Evolutionary conservation across 2,113 vertebrate species (phyloP).

Genomic region (Mormyrus lacerda): DNA sequence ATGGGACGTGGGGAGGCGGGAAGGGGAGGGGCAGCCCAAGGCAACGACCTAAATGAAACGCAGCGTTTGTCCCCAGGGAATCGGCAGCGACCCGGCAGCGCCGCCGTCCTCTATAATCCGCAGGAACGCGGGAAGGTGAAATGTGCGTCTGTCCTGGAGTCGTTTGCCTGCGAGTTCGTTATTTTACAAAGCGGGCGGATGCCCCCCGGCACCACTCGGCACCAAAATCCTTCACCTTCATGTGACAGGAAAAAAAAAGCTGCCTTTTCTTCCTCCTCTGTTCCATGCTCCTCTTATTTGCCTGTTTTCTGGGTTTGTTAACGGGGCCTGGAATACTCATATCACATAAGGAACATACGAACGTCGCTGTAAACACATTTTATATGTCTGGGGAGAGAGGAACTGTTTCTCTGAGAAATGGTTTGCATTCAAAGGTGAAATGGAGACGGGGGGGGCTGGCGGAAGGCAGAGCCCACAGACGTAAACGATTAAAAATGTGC

Average conservation of each 20-base stretch:
- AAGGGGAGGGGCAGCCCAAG: constrained; percentile 37
- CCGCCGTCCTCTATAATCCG: constrained; percentile 67
- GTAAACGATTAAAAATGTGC: constrained; percentile 56
- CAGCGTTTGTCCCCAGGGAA: constrained; percentile 55
- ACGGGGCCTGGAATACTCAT: background rate
- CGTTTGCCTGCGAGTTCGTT: constrained; percentile 32
- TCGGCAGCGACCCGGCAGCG: constrained; percentile 56
- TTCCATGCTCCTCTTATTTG: constrained; percentile 36
- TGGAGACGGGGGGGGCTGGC: background rate
- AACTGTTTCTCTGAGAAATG: background rate
- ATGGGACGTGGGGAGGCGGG: constrained; percentile 62
- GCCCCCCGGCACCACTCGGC: background rate
- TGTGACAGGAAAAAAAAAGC: constrained; percentile 40
- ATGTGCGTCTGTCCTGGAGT: constrained; percentile 47
- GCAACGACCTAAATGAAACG: constrained; percentile 69
- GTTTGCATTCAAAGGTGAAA: background rate
- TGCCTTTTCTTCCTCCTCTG: constrained; percentile 41
- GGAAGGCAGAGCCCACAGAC: constrained; percentile 40
- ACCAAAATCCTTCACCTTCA: constrained; percentile 29
- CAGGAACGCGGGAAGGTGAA: constrained; percentile 54
- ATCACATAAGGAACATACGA: background rate
- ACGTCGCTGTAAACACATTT: background rate
- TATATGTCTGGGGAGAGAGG: background rate
- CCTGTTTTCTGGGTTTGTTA: constrained; percentile 2
- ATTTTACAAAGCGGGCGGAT: constrained; percentile 32